Percentiles rank a stretch among this genome's conserved stretches.
Evolutionary conservation across 2,113 vertebrate genomes (phyloP).

Genomic region (Corapipo altera): DNA sequence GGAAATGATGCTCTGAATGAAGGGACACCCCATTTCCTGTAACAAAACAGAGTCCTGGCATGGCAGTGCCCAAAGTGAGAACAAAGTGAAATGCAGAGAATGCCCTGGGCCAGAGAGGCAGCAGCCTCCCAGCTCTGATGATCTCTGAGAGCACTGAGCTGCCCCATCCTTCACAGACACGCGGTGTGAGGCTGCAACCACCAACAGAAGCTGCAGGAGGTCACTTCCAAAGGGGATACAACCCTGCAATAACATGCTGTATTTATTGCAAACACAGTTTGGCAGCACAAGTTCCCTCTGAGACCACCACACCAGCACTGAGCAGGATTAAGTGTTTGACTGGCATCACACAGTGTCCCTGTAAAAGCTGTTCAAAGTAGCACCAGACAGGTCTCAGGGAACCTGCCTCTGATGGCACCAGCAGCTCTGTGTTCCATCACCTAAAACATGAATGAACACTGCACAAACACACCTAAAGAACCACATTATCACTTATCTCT

Average conservation of each 20-base stretch:
- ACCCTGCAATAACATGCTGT: constrained; percentile 57
- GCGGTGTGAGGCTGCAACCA: constrained; percentile 62
- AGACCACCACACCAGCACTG: not conserved
- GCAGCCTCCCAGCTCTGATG: not conserved
- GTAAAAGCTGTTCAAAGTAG: not conserved
- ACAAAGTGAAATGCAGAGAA: not conserved
- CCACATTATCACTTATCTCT: not conserved
- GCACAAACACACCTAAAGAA: not conserved
- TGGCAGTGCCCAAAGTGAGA: not conserved
- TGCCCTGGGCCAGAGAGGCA: not conserved
- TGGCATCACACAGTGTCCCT: not conserved
- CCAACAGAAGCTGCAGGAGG: constrained; percentile 67
- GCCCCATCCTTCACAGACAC: not conserved
- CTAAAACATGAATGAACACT: not conserved
- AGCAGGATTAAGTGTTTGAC: not conserved
- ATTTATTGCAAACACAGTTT: constrained; percentile 68
- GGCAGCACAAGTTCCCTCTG: not conserved
- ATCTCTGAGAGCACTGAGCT: not conserved
- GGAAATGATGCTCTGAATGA: not conserved
- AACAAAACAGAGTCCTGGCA: not conserved
- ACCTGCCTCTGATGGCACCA: not conserved
- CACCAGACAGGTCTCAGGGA: not conserved
- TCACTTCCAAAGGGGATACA: constrained; percentile 80
- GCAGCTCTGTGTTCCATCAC: not conserved
- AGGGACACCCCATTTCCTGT: not conserved